Evolutionary conservation across 2,888 invertebrate genomes (phyloP).

Genomic region (Trichogramma dendrolimi): DNA sequence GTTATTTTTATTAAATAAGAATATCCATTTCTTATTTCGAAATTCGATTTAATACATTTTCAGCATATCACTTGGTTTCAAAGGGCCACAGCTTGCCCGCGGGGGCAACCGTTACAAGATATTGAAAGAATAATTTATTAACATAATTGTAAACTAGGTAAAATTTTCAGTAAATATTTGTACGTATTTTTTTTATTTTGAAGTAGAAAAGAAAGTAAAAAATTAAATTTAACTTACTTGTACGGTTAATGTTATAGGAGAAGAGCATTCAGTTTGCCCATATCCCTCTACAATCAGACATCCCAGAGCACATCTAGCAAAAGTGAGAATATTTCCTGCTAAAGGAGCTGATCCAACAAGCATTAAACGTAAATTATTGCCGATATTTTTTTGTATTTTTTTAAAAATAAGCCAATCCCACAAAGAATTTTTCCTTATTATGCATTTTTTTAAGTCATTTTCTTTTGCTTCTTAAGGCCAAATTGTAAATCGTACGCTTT

Average conservation of each 20-base stretch:
- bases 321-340: conserved; percentile 88
- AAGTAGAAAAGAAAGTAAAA: no score
- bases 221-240: conserved; percentile 53
- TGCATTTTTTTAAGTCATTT: conserved; percentile 80
- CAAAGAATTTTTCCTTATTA: conserved; percentile 80
- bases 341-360: conserved; percentile 94
- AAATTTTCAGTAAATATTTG: no score
- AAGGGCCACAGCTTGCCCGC: no score
- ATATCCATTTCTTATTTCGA: no score
- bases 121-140: neutral
- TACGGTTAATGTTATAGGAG: conserved; percentile 84
- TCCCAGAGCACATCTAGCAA: conserved; percentile 88
- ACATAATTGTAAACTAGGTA: no score
- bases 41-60: no score
- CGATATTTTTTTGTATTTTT: conserved; percentile 89
- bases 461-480: conserved; percentile 86
- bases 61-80: no score
- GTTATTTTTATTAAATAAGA: no score
- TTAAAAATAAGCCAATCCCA: conserved; percentile 92
- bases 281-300: conserved; percentile 91
- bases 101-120: no score
- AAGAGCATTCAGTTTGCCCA: conserved; percentile 90
- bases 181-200: no score
- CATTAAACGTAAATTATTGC: conserved; percentile 82
- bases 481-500: conserved; percentile 77